Evolutionary conservation across 2,797 vertebrate genomes (phyloP).

Genomic region (Enteromius trimaculatus): DNA sequence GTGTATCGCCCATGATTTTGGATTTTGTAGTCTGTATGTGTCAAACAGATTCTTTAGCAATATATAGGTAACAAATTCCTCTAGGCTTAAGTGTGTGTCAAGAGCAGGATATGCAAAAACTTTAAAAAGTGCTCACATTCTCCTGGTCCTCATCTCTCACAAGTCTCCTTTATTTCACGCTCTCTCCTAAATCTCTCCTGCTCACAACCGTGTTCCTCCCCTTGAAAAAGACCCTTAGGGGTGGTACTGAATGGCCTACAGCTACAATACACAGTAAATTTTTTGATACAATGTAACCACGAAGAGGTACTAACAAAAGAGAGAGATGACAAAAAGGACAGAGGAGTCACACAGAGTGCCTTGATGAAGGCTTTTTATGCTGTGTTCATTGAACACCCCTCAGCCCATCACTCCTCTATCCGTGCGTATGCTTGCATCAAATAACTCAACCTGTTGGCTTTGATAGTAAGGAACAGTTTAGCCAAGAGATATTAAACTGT

Average conservation of each 20-base stretch:
- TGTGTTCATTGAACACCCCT: constrained; percentile 73
- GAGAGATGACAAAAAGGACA: constrained; percentile 80
- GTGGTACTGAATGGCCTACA: constrained; percentile 76
- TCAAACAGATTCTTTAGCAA: constrained; percentile 67
- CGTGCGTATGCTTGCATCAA: constrained; percentile 27
- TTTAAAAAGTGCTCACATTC: constrained; percentile 47
- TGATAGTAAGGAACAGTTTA: constrained; percentile 31
- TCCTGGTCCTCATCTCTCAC: constrained; percentile 42
- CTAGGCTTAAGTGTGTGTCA: constrained; percentile 40
- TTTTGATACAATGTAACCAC: constrained; percentile 80
- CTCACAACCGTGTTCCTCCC: constrained; percentile 73
- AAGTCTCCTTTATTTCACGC: constrained; percentile 73
- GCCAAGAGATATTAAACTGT: constrained; percentile 47
- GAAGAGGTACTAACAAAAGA: constrained; percentile 80
- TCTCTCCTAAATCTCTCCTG: constrained; percentile 80
- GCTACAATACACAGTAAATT: constrained; percentile 83
- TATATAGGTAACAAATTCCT: constrained; percentile 72
- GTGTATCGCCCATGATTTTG: background rate
- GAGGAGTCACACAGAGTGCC: constrained; percentile 77
- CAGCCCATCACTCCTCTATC: constrained; percentile 75
- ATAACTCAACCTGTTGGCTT: constrained; percentile 20
- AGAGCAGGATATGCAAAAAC: constrained; percentile 44
- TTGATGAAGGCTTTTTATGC: constrained; percentile 76
- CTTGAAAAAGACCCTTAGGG: constrained; percentile 77
- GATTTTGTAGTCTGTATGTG: constrained; percentile 33